Evolutionary conservation across 2,797 vertebrate species (phyloP).

Genomic region (Phataginus tricuspis): DNA sequence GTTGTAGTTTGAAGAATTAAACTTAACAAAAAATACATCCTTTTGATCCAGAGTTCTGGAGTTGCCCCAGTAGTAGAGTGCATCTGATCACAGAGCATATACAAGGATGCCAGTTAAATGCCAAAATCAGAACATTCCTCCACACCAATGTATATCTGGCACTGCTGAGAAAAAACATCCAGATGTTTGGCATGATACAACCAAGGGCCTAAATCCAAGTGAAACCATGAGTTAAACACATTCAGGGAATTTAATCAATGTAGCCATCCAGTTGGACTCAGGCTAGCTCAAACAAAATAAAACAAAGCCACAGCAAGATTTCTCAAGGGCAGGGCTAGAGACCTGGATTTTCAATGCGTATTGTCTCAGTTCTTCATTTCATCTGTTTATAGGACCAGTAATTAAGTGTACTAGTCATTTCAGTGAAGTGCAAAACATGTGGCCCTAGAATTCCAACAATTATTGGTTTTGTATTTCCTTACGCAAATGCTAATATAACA

Average conservation of each 20-base stretch:
- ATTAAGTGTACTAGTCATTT: background rate
- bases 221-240: slow-evolving; percentile 15
- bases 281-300: slow-evolving; percentile 28
- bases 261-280: background rate
- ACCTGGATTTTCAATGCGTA: background rate
- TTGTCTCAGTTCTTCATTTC: slow-evolving; percentile 1
- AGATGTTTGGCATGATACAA: slow-evolving; percentile 54
- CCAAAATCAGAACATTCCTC: background rate
- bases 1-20: slow-evolving; percentile 48
- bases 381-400: background rate
- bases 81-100: background rate
- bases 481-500: background rate
- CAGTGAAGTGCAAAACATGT: background rate
- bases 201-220: slow-evolving; percentile 36
- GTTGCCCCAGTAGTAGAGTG: background rate
- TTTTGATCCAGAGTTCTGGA: slow-evolving; percentile 36
- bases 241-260: slow-evolving; percentile 2
- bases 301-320: background rate
- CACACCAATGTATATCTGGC: background rate
- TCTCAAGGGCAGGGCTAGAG: background rate
- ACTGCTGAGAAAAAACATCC: slow-evolving; percentile 4
- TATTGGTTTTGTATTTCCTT: slow-evolving; percentile 22
- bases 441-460: background rate
- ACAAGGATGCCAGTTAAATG: slow-evolving; percentile 11
- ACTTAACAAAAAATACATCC: slow-evolving; percentile 43